Percentiles rank a stretch among this genome's conserved stretches.
Evolutionary conservation across 2,888 invertebrate genomes (phyloP).

Genomic region (Pogonocherus hispidulus): DNA sequence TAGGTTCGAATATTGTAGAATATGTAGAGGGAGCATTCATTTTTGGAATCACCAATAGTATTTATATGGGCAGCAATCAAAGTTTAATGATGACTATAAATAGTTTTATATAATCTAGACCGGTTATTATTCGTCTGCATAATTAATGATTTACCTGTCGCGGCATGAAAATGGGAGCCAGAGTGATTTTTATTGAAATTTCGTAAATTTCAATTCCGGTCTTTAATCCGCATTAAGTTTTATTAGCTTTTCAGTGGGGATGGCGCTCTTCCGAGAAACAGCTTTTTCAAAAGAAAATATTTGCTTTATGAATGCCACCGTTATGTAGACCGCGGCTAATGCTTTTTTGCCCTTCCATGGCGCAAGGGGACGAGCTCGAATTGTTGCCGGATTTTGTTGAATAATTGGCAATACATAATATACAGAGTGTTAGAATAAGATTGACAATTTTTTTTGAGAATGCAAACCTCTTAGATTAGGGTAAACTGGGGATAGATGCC

Average conservation of each 20-base stretch:
- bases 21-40: no score
- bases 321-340: slow-evolving; percentile 11
- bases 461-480: no score
- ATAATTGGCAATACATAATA: not conserved
- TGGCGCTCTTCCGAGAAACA: slow-evolving; percentile 14
- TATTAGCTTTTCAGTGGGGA: slow-evolving; percentile 6
- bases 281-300: slow-evolving; percentile 26
- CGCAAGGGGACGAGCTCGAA: not conserved
- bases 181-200: slow-evolving; percentile 6
- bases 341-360: not conserved
- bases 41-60: no score
- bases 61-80: no score
- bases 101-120: slow-evolving; percentile 2
- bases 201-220: not conserved
- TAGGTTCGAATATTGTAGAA: no score
- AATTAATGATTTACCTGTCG: not conserved
- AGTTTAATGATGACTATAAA: not conserved
- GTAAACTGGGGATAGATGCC: no score
- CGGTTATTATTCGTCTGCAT: not conserved
- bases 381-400: not conserved
- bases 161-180: not conserved
- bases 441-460: no score
- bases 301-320: slow-evolving; percentile 15
- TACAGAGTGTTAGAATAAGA: not conserved
- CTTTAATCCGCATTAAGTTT: slow-evolving; percentile 11